Evolutionary conservation across 1,140 invertebrate species (phyloP).

Genomic region (Drosophila subobscura): DNA sequence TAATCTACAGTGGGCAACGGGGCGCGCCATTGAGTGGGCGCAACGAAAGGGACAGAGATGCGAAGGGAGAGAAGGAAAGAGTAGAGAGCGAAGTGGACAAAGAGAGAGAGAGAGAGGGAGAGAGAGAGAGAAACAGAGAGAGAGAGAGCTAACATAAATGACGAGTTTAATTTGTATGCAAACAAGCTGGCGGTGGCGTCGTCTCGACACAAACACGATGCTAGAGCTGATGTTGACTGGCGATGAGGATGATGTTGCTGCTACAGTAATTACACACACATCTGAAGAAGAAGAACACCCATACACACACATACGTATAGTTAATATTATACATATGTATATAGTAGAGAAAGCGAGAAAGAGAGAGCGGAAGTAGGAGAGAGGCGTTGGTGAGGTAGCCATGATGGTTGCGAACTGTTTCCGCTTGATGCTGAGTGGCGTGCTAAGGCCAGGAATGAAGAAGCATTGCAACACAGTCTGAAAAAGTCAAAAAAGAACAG

Average conservation of each 20-base stretch:
- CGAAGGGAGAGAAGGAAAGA: constrained; percentile 1
- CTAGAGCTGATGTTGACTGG: constrained; percentile 37
- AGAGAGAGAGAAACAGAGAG: background rate
- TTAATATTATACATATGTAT: too few relatives aligned
- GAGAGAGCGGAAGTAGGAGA: constrained; percentile 5
- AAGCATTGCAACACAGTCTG: constrained; percentile 43
- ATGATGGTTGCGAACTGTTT: constrained; percentile 74
- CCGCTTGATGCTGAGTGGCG: constrained; percentile 72
- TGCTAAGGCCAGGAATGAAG: constrained; percentile 75
- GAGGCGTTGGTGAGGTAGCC: constrained; percentile 43
- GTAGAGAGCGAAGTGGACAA: background rate
- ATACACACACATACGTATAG: constrained; percentile 2
- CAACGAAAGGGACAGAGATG: constrained; percentile 25
- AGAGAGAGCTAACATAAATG: constrained; percentile 70
- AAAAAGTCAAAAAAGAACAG: background rate
- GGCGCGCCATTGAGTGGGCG: constrained; percentile 76
- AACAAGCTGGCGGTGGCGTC: constrained; percentile 79
- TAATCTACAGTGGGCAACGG: constrained; percentile 78
- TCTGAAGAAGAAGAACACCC: constrained; percentile 42
- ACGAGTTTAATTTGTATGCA: constrained; percentile 82
- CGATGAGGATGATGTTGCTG: constrained; percentile 63
- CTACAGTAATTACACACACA: constrained; percentile 74
- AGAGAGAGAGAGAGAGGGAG: constrained; percentile 2
- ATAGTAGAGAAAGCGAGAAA: background rate
- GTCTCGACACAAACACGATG: constrained; percentile 67